phyloP scores from a whole-genome alignment of 1,140 invertebrate species.

The Anastrepha obliqua region DNA sequence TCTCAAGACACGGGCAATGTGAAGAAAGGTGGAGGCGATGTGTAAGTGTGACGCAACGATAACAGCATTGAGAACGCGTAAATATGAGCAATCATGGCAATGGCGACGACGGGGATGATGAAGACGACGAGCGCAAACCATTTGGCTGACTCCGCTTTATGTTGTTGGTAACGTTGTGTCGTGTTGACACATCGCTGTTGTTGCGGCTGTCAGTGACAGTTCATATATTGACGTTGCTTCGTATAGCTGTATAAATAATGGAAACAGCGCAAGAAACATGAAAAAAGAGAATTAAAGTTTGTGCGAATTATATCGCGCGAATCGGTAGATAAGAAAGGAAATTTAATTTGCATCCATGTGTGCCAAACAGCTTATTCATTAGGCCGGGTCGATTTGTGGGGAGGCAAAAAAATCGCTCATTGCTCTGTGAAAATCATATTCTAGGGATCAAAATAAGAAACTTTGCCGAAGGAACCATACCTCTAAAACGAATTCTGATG shows the following conservation, averaged over 20 bases:
- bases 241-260: background rate
- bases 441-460: no score
- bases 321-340: no score
- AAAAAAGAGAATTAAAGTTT: background rate
- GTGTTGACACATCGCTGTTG: background rate
- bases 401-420: no score
- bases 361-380: no score
- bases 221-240: background rate
- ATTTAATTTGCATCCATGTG: no score
- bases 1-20: no score
- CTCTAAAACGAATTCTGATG: no score
- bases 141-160: background rate
- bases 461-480: no score
- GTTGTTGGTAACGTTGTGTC: background rate
- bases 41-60: background rate
- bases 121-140: background rate
- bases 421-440: no score
- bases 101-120: background rate
- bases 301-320: no score
- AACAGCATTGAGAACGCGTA: background rate
- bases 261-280: background rate
- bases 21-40: no score
- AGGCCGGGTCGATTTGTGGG: no score
- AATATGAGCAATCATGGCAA: background rate
- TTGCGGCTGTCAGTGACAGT: background rate